A percentile compares a stretch with the other conserved stretches of the same genome.
These are phyloP conservation scores for Cactoblastis cactorum DNA, from an alignment of 2,888 invertebrate genomes.

Conservation along the genomic window DNA sequence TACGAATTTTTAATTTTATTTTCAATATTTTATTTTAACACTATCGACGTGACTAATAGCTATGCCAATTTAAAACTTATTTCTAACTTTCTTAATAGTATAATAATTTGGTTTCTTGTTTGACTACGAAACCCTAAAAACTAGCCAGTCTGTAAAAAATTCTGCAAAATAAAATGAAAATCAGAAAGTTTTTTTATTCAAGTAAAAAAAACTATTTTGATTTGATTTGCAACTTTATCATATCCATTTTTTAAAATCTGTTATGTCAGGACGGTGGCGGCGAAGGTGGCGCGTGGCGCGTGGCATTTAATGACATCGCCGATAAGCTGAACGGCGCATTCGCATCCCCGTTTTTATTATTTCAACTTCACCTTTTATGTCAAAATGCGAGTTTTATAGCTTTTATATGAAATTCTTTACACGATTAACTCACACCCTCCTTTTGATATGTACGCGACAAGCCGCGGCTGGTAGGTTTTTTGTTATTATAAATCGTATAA, in stretches of 20 bases:
- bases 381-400: constrained; percentile 67
- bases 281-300: constrained; percentile 14
- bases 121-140: too few species aligned
- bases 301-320: constrained; percentile 22
- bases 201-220: too few species aligned
- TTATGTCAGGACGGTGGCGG: neutral
- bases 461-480: constrained; percentile 49
- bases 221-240: too few species aligned
- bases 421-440: constrained; percentile 64
- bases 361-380: constrained; percentile 67
- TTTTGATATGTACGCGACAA: constrained; percentile 43
- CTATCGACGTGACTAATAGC: too few species aligned
- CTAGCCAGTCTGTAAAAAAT: too few species aligned
- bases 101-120: too few species aligned
- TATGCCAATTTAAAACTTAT: too few species aligned
- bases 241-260: neutral
- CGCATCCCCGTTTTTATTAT: constrained; percentile 59
- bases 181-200: too few species aligned
- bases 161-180: too few species aligned
- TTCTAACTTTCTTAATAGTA: too few species aligned
- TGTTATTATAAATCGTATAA: constrained; percentile 57
- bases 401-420: constrained; percentile 68
- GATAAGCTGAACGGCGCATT: constrained; percentile 22
- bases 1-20: too few species aligned
- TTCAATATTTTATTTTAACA: too few species aligned